Base-by-base conservation (phyloP, 1,140 invertebrate genomes). In the Nasonia giraulti region DNA sequence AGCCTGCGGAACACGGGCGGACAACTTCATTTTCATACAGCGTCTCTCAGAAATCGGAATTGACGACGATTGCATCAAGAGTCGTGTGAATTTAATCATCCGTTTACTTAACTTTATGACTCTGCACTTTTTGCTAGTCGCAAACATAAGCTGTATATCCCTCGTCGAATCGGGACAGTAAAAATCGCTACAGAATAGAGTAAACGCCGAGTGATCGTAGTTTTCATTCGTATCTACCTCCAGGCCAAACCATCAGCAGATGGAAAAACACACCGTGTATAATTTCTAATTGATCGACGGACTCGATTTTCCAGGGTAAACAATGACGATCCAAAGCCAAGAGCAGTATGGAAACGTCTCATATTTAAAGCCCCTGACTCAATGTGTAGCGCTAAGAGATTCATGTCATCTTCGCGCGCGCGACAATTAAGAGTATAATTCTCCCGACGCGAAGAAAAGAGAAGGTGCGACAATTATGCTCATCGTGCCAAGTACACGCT, bases 391-490 rank as follows among this genome's bases (percentile, higher is more conserved):
- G 17, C 55, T 62, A 62, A n/a, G 55, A 83, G 37, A 77, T 69
- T 31, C 71, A 44, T 68, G 31, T 83, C 44, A 77, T 69, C 74
- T 83, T 55, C 40, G 50, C 31, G 66, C 31, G 66, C 3, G 33
- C 44, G 40, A 78, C 75, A 79, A 83, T 83, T 78, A 78, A 69
- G 31, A 79, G 33, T 23, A 40, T 37, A 44, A 79, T 79, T 83
- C 62, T 79, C 69, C 14, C 55, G 37, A 40, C 5, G n/a, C 20
- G 33, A n/a, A 69, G 55, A 77, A 27, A 78, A 83, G 40, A 83
- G 82, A 83, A 23, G 69, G 31, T 31, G 76, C n/a, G 47, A 55
- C 40, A 78, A 83, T 83, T 83, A 79, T 73, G 66, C 75, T 71
- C 76, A 71, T 78, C 27, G 75, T 78, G 82, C 66, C 44, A 71